Evolutionary conservation across 2,888 invertebrate genomes (phyloP).

Genomic region (Leistus spinibarbis): DNA sequence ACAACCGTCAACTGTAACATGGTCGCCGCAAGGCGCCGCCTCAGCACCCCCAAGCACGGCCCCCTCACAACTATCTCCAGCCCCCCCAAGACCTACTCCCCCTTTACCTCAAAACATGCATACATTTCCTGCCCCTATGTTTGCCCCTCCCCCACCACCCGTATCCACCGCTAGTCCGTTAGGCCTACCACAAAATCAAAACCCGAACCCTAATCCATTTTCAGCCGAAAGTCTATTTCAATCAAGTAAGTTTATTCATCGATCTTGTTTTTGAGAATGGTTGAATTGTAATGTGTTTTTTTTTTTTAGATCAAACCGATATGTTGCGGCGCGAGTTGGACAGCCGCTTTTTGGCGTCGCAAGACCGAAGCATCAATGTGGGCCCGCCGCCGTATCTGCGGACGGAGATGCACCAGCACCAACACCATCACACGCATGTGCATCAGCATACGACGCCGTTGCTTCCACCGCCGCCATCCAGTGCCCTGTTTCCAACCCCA

Average conservation of each 20-base stretch:
- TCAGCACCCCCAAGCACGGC: conserved; percentile 61
- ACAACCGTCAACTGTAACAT: conserved; percentile 1
- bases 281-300: neutral
- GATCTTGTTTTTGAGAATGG: neutral
- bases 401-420: conserved; percentile 92
- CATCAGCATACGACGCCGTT: conserved; percentile 82
- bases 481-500: conserved; percentile 67
- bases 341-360: conserved; percentile 87
- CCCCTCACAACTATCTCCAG: conserved; percentile 58
- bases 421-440: conserved; percentile 90
- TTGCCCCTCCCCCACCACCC: conserved; percentile 63
- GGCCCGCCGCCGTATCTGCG: conserved; percentile 67
- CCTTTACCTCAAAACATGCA: conserved; percentile 48
- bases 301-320: conserved; percentile 74
- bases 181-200: conserved; percentile 47
- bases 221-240: conserved; percentile 88
- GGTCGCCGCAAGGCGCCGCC: conserved; percentile 1
- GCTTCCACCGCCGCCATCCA: conserved; percentile 63
- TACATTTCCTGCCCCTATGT: conserved; percentile 59
- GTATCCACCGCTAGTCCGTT: conserved; percentile 56
- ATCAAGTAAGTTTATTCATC: conserved; percentile 69
- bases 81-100: conserved; percentile 56
- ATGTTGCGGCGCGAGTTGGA: conserved; percentile 87
- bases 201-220: conserved; percentile 79
- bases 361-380: conserved; percentile 67